Percentiles rank a stretch among this genome's conserved stretches.
Conservation (phyloP, 1,140 invertebrate genomes). For the Scaptodrosophila lebanonensis region DNA sequence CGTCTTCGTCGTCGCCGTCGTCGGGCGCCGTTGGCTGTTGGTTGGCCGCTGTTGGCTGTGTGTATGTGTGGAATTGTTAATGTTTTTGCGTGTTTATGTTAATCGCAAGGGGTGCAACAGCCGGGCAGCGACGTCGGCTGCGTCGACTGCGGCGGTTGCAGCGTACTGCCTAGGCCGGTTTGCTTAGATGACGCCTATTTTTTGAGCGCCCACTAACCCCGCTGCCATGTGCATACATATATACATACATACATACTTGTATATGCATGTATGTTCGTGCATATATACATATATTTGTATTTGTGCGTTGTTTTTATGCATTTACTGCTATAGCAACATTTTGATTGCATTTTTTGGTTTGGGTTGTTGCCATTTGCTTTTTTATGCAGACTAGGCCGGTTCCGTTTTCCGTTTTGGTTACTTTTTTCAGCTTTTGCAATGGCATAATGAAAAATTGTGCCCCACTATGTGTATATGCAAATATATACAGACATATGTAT, state of each 20-base stretch:
- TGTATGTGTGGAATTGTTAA: conserved; percentile 54
- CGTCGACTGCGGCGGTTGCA: conserved; percentile 2
- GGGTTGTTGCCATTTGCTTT: conserved; percentile 18
- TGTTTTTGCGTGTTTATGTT: conserved; percentile 77
- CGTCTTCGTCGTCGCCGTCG: conserved; percentile 16
- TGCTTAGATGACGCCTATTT: conserved; percentile 61
- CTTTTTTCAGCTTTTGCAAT: conserved; percentile 30
- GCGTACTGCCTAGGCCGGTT: conserved; percentile 2
- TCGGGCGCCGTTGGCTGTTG: conserved; percentile 54
- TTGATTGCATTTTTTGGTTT: conserved; percentile 45
- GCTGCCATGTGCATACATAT: conserved; percentile 6
- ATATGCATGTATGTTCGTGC: conserved; percentile 8
- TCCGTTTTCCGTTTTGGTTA: conserved; percentile 14
- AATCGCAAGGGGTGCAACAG: conserved; percentile 41
- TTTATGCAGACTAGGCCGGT: conserved; percentile 7
- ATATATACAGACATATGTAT: too few relatives aligned
- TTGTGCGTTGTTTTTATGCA: conserved; percentile 41
- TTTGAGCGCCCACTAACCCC: conserved; percentile 12
- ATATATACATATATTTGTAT: conserved; percentile 21
- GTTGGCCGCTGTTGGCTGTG: conserved; percentile 28
- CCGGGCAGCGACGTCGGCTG: conserved; percentile 28
- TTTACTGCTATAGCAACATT: conserved; percentile 55
- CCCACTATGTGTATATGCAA: conserved; percentile 9
- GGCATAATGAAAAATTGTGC: conserved; percentile 52
- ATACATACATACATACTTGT: conserved; percentile 7